Evolutionary conservation across 2,113 vertebrate genomes (phyloP), one percentile per base, ranked within the genome.

Genomic region (Trochalopteron elliotii): DNA sequence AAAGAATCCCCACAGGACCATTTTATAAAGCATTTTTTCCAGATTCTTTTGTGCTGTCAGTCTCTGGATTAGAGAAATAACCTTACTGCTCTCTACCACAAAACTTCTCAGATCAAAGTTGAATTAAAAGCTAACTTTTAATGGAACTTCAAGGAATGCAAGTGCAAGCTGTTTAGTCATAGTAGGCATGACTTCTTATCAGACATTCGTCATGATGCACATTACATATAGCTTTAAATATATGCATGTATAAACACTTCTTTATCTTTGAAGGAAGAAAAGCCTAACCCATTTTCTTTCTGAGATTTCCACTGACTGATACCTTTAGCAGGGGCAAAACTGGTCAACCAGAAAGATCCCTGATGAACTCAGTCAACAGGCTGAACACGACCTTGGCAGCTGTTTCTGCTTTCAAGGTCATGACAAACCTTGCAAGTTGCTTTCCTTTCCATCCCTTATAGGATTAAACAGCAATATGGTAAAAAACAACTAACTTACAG

Each of bases 341-440:
- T 50, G 53, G 35, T 91, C 76, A 85, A 63, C 90, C 78, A n/a
- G 9, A 95, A 91, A 96, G 35, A 90, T 89, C 40, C 84, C 87
- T 91, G 45, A 75, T 96, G 89, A 78, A 90, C 74, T 94, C 95
- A 83, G 27, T 90, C 94, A 93, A 93, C 92, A 90, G 69, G 64
- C 87, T 87, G 77, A 84, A 52, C 45, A 20, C 22, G 81, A 91
- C 82, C 74, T 87, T 88, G 88, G 75, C 94, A 97, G 96, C 85
- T 97, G 93, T 96, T 97, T 95, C 96, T 97, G 74, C 77, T 97
- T 97, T 97, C 86, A 97, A 96, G 88, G 93, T 97, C 92, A 76
- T 53, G 88, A 74, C 76, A 67, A 96, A 86, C 60, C 81, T 96
- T 90, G 92, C 93, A 96, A 97, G 88, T 64, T 81, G 87, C 93